Evolutionary conservation across 2,888 invertebrate genomes (phyloP).

Genomic region (Phaedon cochleariae): DNA sequence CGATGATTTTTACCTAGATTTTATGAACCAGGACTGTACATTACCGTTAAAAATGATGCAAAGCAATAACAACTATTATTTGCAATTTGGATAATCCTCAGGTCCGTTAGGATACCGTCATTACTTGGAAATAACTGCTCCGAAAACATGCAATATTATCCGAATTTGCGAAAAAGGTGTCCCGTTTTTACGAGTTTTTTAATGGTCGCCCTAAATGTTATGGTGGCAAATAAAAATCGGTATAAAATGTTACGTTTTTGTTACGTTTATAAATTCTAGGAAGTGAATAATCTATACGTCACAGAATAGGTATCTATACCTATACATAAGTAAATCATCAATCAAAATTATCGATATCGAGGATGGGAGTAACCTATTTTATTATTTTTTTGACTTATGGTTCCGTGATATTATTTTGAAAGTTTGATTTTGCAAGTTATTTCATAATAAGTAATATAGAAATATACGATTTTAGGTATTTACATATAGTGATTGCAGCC

Average conservation of each 20-base stretch:
- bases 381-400: too few species aligned
- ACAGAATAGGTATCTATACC: too few species aligned
- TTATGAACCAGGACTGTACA: neutral
- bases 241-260: neutral
- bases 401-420: too few species aligned
- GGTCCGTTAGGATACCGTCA: conserved; percentile 1
- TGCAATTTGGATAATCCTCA: conserved; percentile 4
- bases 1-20: neutral
- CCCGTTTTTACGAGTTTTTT: conserved; percentile 5
- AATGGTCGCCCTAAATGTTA: neutral
- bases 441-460: too few species aligned
- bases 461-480: too few species aligned
- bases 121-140: neutral
- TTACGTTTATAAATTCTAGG: too few species aligned
- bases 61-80: conserved; percentile 6
- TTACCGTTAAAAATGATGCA: conserved; percentile 12
- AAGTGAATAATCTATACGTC: too few species aligned
- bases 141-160: conserved; percentile 1
- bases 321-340: too few species aligned
- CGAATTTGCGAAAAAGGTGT: conserved; percentile 12
- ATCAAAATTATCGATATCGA: too few species aligned
- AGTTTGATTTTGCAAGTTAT: too few species aligned
- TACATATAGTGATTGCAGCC: too few species aligned
- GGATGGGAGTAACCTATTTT: too few species aligned
- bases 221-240: neutral